phyloP scores from a whole-genome alignment of 1,140 invertebrate genomes.

The Lamellibrachia luymesi region DNA sequence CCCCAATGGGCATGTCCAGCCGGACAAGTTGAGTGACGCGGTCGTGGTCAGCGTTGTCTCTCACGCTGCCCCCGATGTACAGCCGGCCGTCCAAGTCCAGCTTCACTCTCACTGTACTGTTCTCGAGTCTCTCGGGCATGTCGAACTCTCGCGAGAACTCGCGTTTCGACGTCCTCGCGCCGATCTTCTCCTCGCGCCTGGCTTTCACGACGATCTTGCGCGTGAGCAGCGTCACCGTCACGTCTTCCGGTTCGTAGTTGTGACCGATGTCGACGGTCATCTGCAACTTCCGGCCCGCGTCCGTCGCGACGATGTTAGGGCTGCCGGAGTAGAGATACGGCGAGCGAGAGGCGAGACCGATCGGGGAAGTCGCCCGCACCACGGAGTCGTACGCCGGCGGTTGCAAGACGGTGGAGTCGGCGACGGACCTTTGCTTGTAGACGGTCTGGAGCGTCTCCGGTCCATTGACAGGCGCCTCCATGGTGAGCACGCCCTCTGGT shows the following conservation, averaged over 20 bases:
- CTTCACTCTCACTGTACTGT: not conserved
- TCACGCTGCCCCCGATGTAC: constrained; percentile 8
- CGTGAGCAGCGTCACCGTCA: not conserved
- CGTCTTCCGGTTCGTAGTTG: constrained; percentile 21
- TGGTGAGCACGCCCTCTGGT: constrained; percentile 9
- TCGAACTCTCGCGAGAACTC: constrained; percentile 25
- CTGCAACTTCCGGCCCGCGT: constrained; percentile 16
- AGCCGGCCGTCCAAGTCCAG: constrained; percentile 2
- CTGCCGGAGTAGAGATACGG: not conserved
- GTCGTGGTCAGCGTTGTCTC: constrained; percentile 13
- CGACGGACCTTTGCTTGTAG: not conserved
- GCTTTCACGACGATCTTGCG: constrained; percentile 18
- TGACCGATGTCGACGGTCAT: constrained; percentile 19
- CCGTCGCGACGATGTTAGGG: constrained; percentile 8
- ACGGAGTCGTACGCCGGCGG: constrained; percentile 8
- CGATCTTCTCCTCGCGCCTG: constrained; percentile 17
- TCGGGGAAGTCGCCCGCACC: not conserved
- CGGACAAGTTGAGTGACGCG: not conserved
- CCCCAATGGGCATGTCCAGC: constrained; percentile 14
- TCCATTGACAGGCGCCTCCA: constrained; percentile 13
- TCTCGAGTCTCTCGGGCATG: constrained; percentile 14
- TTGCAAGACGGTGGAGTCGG: not conserved
- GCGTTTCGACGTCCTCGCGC: constrained; percentile 21
- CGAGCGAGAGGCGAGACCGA: not conserved
- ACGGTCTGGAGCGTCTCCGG: not conserved